Conservation (phyloP, 2,888 invertebrate genomes). For the Pseudoips prasinana region DNA sequence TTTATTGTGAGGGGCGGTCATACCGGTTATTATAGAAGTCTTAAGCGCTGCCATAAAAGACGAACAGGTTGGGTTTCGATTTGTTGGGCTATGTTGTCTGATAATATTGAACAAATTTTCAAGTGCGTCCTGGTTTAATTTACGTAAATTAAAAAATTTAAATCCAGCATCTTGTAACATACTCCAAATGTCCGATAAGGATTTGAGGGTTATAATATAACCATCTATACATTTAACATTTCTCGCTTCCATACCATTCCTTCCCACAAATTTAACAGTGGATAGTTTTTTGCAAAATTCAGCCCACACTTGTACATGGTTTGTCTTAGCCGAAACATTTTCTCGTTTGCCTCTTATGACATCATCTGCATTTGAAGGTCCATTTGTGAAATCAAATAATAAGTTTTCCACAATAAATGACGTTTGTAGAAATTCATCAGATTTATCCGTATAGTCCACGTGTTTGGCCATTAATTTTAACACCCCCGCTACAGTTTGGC, state of each 20-base stretch:
- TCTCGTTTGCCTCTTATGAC: conserved; percentile 15
- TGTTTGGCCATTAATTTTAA: conserved; percentile 10
- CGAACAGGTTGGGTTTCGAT: too few species aligned
- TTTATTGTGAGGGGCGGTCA: too few species aligned
- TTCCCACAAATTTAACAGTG: conserved; percentile 1
- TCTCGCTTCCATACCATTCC: neutral
- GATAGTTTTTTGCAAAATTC: conserved; percentile 1
- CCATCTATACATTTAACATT: conserved; percentile 5
- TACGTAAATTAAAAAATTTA: conserved; percentile 10
- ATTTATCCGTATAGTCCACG: neutral
- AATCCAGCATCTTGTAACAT: conserved; percentile 2
- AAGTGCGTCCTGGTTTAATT: too few species aligned
- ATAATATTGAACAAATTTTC: too few species aligned
- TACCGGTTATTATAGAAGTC: too few species aligned
- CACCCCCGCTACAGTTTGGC: conserved; percentile 21
- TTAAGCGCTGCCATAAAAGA: too few species aligned
- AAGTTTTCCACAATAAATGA: conserved; percentile 10
- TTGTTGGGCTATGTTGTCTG: too few species aligned
- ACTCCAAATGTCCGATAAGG: conserved; percentile 2
- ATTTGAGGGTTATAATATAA: conserved; percentile 1
- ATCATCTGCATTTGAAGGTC: conserved; percentile 18
- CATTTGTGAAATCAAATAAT: conserved; percentile 24
- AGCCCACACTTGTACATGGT: conserved; percentile 4
- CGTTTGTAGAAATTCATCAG: conserved; percentile 3
- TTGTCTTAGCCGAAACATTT: conserved; percentile 5